Base-by-base conservation (phyloP, 2,888 invertebrate species). In the Drosophila nigricruria region DNA sequence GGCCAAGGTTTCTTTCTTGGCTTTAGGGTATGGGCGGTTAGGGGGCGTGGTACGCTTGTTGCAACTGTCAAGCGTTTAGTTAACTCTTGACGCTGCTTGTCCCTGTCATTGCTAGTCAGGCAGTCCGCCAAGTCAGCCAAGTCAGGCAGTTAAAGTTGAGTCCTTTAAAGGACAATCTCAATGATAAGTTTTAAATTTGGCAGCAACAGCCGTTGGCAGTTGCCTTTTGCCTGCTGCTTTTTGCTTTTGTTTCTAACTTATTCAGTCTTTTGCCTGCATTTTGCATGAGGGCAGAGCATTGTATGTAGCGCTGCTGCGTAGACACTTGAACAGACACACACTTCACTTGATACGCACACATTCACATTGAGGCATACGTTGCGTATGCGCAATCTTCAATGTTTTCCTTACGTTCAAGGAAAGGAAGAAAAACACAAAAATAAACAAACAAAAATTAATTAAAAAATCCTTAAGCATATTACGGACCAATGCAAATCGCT, bases 31-130 rank as follows among this genome's bases (percentile, higher is more conserved):
- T 18, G 34, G 18, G 9, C 2, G 34, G 12, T 0, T 2, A 1
- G 20, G 9, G 27, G 40, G 54, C 40, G 14, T 18, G 56, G 56
- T 25, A 32, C 45, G 75, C 68, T 72, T 64, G 81, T 75, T 79
- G 83, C 83, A 81, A 88, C 87, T 88, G 89, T 84, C 79, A 76
- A 77, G 85, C 79, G 75, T 81, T 89, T 89, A 84, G 88, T 84
- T 86, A 81, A 86, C 89, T 87, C 72, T 79, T 86, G 89, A 65
- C 74, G 71, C 54, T 58, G 53, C 53, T 45, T 73, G 62, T 70
- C 52, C 62, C 63, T 63, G 79, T 60, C 77, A 59, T 49, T 66
- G 73, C 61, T 73, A 60, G 56, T 45, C 64, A 53, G 27, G 8
- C 40, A 54, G 34, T 57, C 45, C 18, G 56, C 32, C 73, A 58